A percentile compares a stretch with the other conserved stretches of the same genome.
Evolutionary conservation across 2,797 vertebrate species (phyloP).

Genomic region (Dromococcyx pavoninus): DNA sequence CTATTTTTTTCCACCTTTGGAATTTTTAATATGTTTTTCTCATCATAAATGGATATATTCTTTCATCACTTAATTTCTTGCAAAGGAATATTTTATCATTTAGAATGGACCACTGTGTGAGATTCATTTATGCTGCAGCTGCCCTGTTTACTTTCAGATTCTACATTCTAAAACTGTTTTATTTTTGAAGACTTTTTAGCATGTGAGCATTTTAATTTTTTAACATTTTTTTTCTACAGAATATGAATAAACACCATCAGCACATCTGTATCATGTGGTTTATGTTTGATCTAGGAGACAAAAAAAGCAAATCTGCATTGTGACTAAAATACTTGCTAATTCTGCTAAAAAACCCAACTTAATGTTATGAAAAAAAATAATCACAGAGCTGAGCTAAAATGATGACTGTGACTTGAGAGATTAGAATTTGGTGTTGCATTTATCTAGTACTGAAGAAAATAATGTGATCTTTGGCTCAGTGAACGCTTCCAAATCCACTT

Average conservation of each 20-base stretch:
- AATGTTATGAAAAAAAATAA: not conserved
- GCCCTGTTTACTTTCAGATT: not conserved
- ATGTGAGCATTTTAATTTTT: not conserved
- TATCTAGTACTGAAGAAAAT: not conserved
- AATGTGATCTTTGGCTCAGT: not conserved
- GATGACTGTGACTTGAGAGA: not conserved
- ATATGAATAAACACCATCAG: not conserved
- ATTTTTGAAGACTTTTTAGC: not conserved
- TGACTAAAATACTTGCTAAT: not conserved
- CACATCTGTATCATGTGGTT: not conserved
- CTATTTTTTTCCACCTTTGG: not conserved
- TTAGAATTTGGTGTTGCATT: slow-evolving; percentile 12
- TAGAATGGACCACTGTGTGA: not conserved
- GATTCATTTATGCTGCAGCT: not conserved
- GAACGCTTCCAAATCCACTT: not conserved
- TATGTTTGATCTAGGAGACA: not conserved
- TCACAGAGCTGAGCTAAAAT: not conserved
- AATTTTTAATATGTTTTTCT: not conserved
- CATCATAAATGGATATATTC: not conserved
- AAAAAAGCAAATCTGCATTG: not conserved
- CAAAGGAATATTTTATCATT: not conserved
- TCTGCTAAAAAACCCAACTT: not conserved
- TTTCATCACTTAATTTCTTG: slow-evolving; percentile 31
- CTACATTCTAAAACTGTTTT: not conserved
- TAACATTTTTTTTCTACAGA: not conserved